Conservation (phyloP, 2,888 invertebrate species). For the Ormyrus rosae region DNA sequence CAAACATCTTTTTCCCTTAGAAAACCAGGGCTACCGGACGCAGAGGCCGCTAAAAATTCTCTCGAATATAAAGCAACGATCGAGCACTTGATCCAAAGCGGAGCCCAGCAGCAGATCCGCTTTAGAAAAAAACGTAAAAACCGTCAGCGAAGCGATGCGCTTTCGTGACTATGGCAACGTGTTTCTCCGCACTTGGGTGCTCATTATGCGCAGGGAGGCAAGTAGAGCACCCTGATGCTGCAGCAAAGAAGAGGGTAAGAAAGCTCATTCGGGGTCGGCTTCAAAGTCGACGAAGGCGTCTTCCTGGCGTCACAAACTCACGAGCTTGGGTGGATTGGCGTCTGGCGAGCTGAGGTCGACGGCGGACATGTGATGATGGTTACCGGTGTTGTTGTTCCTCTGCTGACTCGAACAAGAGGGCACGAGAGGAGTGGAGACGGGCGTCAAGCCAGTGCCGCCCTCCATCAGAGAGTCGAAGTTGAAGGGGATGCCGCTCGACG, state of each 20-base stretch:
- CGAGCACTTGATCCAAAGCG: conserved; percentile 4
- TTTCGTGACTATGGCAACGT: conserved; percentile 5
- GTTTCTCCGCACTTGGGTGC: background rate
- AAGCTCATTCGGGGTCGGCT: conserved; percentile 62
- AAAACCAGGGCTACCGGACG: conserved; percentile 9
- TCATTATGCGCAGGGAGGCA: background rate
- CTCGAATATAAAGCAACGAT: conserved; percentile 22
- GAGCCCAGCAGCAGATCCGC: no score
- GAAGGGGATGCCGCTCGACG: conserved; percentile 91
- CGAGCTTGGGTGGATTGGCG: conserved; percentile 86
- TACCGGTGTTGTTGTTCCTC: conserved; percentile 78
- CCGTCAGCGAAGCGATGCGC: background rate
- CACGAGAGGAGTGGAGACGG: conserved; percentile 84
- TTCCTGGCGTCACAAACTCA: conserved; percentile 85
- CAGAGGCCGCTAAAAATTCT: conserved; percentile 1
- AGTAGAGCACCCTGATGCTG: background rate
- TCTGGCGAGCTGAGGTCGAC: conserved; percentile 85
- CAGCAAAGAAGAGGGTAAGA: background rate
- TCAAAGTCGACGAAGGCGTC: conserved; percentile 50
- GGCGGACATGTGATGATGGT: conserved; percentile 73
- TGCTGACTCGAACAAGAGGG: conserved; percentile 87
- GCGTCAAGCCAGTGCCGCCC: conserved; percentile 94
- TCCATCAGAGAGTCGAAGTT: conserved; percentile 96
- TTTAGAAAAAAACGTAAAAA: background rate
- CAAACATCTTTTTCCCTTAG: background rate